Evolutionary conservation across 1,140 invertebrate genomes (phyloP).

Genomic region (Atta colombica): DNA sequence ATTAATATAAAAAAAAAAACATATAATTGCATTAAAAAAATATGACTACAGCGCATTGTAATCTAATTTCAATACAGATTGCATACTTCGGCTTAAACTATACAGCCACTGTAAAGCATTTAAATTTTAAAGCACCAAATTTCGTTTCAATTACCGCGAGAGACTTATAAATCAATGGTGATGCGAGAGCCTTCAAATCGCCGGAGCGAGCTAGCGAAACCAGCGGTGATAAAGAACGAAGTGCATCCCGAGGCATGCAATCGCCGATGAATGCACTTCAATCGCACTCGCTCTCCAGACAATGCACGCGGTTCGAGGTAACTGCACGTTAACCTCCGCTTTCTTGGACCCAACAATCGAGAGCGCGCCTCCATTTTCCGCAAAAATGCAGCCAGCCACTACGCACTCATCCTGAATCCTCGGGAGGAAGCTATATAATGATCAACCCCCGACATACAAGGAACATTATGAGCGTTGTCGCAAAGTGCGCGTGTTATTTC

Average conservation of each 20-base stretch:
- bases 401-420: not conserved
- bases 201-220: not conserved
- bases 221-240: conserved; percentile 38
- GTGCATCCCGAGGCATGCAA: conserved; percentile 34
- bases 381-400: conserved; percentile 50
- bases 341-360: conserved; percentile 32
- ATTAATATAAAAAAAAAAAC: not conserved
- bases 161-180: conserved; percentile 20
- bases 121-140: not conserved
- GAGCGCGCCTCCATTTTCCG: conserved; percentile 57
- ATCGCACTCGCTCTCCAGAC: conserved; percentile 36
- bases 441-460: conserved; percentile 36
- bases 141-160: conserved; percentile 4
- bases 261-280: conserved; percentile 56
- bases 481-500: conserved; percentile 43
- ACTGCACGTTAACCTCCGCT: conserved; percentile 52
- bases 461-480: conserved; percentile 16
- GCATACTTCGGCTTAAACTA: not conserved
- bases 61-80: not conserved
- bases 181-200: conserved; percentile 22
- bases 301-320: conserved; percentile 42
- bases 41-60: not conserved
- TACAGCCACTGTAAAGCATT: not conserved
- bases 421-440: conserved; percentile 50
- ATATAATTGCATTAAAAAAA: not conserved